Conservation (phyloP, 2,888 invertebrate genomes). For the Erpobdella octoculata region DNA sequence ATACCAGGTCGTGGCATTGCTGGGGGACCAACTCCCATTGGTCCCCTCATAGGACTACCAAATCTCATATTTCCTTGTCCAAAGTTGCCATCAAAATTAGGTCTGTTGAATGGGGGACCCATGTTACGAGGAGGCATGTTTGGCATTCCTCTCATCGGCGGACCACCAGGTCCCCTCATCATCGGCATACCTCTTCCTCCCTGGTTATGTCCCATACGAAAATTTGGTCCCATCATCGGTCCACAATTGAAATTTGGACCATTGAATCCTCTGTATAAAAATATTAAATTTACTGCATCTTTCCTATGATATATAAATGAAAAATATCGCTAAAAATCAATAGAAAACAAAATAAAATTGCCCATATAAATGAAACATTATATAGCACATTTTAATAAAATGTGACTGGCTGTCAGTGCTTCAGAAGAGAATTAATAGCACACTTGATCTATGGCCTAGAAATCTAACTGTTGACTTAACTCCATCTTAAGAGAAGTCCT, state of each 20-base stretch:
- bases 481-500: no score
- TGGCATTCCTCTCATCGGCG: constrained; percentile 4
- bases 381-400: no score
- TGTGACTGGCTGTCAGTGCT: no score
- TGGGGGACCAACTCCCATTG: constrained; percentile 47
- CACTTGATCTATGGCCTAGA: no score
- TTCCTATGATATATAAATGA: no score
- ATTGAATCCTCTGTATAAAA: neutral
- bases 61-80: constrained; percentile 49
- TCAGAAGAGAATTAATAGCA: no score
- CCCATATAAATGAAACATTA: no score
- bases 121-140: constrained; percentile 17
- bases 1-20: constrained; percentile 49
- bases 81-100: constrained; percentile 63
- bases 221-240: constrained; percentile 8
- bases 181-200: neutral
- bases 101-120: constrained; percentile 47
- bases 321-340: no score
- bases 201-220: constrained; percentile 7
- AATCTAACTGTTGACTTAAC: no score
- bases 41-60: constrained; percentile 32
- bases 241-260: constrained; percentile 10
- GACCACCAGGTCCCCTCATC: constrained; percentile 11
- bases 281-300: no score
- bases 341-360: no score